phyloP scores from a whole-genome alignment of 1,140 invertebrate species.

The Bombus breviceps region DNA sequence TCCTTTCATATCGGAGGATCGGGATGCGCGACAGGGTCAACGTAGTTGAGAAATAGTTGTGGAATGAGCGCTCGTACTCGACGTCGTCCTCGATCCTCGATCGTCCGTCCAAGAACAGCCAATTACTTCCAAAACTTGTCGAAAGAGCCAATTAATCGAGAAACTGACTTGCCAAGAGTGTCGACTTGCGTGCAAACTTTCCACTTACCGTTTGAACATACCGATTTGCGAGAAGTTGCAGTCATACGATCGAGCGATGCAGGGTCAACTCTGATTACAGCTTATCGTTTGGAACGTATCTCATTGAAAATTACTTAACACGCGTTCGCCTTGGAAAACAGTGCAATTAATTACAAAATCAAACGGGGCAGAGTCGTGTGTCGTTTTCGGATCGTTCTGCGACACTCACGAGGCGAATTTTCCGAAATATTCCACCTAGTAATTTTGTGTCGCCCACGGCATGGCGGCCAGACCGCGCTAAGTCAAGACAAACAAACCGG shows the following conservation, averaged over 20 bases:
- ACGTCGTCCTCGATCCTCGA: background rate
- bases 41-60: background rate
- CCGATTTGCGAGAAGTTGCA: background rate
- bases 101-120: background rate
- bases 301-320: no score
- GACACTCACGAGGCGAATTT: background rate
- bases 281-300: background rate
- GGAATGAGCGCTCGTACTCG: background rate
- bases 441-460: background rate
- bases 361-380: no score
- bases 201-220: background rate
- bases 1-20: background rate
- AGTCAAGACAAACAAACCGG: conserved; percentile 25
- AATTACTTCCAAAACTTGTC: conserved; percentile 8
- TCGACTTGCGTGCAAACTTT: background rate
- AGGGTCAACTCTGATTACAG: no score
- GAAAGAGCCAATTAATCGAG: conserved; percentile 8
- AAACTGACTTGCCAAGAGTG: background rate
- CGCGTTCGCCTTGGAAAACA: no score
- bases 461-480: background rate
- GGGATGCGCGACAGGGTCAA: background rate
- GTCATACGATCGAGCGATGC: no score
- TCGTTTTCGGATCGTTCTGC: no score
- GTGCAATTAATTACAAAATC: no score
- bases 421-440: background rate